Percentiles rank a stretch among this genome's conserved stretches.
Conservation (phyloP, 1,140 invertebrate species). For the Harpegnathos saltator region DNA sequence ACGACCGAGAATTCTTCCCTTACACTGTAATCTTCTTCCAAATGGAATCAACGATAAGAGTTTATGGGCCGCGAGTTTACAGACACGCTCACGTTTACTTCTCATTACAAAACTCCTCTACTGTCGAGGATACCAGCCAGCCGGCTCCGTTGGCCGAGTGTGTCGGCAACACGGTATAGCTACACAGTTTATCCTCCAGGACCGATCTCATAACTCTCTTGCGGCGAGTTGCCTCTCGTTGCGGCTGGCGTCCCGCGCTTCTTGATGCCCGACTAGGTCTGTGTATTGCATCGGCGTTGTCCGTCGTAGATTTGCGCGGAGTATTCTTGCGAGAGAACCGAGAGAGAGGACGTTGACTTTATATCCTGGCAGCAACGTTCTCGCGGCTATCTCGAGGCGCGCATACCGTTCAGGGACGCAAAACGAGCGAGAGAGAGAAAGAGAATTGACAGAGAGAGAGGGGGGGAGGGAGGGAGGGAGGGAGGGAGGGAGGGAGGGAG, state of each 20-base stretch:
- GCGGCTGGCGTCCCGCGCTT: too few species aligned
- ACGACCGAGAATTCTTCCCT: too few species aligned
- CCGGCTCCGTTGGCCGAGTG: neutral
- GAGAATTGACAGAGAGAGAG: too few species aligned
- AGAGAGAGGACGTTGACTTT: constrained; percentile 35
- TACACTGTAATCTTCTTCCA: too few species aligned
- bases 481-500: too few species aligned
- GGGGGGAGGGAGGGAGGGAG: too few species aligned
- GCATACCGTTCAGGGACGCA: constrained; percentile 15
- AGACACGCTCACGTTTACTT: too few species aligned
- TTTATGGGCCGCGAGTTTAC: too few species aligned
- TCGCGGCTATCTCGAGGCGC: constrained; percentile 31
- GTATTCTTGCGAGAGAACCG: constrained; percentile 36
- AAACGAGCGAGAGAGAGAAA: constrained; percentile 3
- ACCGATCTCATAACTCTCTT: constrained; percentile 39
- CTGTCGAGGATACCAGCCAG: neutral
- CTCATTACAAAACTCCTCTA: neutral
- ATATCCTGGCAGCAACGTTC: constrained; percentile 28
- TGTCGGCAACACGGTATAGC: constrained; percentile 17
- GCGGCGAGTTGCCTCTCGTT: constrained; percentile 1
- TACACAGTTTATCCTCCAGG: neutral
- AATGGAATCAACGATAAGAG: too few species aligned
- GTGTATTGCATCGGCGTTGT: constrained; percentile 13
- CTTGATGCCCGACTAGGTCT: constrained; percentile 15
- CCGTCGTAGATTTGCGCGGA: constrained; percentile 37